phyloP scores from a whole-genome alignment of 2,113 vertebrate species.

The Sander lucioperca region DNA sequence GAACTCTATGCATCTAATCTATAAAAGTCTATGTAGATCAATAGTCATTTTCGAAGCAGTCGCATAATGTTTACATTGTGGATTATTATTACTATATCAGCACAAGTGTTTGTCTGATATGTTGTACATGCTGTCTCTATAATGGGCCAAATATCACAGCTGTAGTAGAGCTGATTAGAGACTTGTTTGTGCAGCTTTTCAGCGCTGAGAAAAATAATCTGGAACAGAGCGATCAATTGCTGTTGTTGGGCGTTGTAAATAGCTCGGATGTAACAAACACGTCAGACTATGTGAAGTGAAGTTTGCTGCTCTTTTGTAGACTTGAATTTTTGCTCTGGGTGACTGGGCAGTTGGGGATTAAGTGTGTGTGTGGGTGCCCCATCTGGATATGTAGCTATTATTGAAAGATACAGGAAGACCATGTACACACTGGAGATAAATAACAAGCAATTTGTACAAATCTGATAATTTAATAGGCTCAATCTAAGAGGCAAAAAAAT shows the following conservation, averaged over 20 bases:
- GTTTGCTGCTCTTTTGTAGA: conserved; percentile 77
- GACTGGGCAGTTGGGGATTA: conserved; percentile 21
- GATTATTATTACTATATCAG: conserved; percentile 75
- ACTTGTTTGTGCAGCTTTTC: conserved; percentile 41
- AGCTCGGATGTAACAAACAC: conserved; percentile 56
- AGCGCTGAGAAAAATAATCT: conserved; percentile 3
- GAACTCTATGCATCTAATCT: conserved; percentile 84
- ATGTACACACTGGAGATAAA: conserved; percentile 43
- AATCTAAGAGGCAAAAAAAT: conserved; percentile 15
- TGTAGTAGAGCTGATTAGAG: conserved; percentile 46
- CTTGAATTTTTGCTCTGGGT: conserved; percentile 65
- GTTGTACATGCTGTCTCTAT: conserved; percentile 67
- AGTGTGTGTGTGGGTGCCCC: conserved; percentile 29
- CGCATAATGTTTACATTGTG: conserved; percentile 84
- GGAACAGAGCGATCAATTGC: conserved; percentile 1
- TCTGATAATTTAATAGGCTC: background rate
- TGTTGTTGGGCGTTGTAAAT: conserved; percentile 61
- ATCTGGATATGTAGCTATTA: conserved; percentile 63
- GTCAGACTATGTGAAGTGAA: conserved; percentile 64
- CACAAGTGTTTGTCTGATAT: conserved; percentile 74
- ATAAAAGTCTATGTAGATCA: conserved; percentile 53
- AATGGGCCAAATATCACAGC: conserved; percentile 65
- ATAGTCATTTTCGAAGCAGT: conserved; percentile 65
- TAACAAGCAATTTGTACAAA: conserved; percentile 19
- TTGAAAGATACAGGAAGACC: conserved; percentile 38